Conservation (phyloP, 2,797 vertebrate genomes). For the Sarcoramphus papa region DNA sequence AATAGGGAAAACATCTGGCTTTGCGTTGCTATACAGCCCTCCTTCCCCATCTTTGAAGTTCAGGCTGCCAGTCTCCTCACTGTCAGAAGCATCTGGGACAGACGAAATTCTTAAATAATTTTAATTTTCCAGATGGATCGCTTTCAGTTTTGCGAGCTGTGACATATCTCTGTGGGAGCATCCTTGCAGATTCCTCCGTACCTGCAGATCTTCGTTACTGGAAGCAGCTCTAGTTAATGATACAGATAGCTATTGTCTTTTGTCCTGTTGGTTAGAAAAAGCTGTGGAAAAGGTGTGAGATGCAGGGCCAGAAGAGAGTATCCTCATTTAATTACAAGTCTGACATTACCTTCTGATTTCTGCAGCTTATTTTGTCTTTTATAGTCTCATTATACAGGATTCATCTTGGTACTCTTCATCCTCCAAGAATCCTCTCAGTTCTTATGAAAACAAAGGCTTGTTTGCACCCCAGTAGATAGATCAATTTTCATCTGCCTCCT, state of each 20-base stretch:
- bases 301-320: no score
- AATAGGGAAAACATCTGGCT: not conserved
- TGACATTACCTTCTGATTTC: not conserved
- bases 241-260: not conserved
- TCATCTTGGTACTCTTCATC: not conserved
- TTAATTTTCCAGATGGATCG: not conserved
- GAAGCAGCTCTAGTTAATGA: not conserved
- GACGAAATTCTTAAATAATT: not conserved
- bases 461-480: not conserved
- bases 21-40: not conserved
- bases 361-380: not conserved
- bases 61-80: not conserved
- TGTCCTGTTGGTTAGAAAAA: not conserved
- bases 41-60: not conserved
- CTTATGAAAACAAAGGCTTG: not conserved
- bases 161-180: no score
- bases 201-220: not conserved
- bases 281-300: not conserved
- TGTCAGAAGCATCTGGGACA: not conserved
- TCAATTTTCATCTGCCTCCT: not conserved
- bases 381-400: no score
- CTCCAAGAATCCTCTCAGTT: not conserved
- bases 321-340: not conserved
- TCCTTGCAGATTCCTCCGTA: not conserved
- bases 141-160: not conserved